A percentile compares a stretch with the other conserved stretches of the same genome.
These are phyloP conservation scores for Tetramorium simillimum DNA, from an alignment of 1,140 invertebrate genomes.

Conservation along the genomic window DNA sequence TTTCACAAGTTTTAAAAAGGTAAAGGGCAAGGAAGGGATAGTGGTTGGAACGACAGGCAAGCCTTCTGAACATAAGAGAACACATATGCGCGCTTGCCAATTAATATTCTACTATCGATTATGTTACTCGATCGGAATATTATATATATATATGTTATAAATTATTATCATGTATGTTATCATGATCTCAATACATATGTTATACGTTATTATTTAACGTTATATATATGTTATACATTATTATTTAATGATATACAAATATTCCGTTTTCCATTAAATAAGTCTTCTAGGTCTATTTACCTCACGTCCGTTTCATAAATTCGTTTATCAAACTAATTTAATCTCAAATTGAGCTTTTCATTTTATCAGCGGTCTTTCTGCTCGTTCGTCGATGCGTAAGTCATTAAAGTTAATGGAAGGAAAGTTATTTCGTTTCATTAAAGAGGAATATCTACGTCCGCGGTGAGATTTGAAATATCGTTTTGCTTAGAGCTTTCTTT, in stretches of 20 bases:
- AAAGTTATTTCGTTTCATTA: neutral
- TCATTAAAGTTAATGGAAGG: conserved; percentile 23
- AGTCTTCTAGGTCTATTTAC: neutral
- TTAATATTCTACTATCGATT: neutral
- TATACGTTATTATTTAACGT: too few relatives aligned
- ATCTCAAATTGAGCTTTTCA: neutral
- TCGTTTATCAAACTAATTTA: neutral
- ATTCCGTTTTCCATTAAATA: neutral
- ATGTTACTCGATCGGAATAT: neutral
- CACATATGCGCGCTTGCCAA: neutral
- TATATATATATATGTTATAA: too few relatives aligned
- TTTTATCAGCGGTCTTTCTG: neutral
- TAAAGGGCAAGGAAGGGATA: neutral
- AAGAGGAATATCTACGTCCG: neutral
- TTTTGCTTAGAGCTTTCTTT: conserved; percentile 14
- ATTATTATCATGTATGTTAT: too few relatives aligned
- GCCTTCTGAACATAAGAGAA: neutral
- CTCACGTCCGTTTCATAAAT: neutral
- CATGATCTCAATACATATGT: too few relatives aligned
- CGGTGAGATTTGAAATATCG: neutral
- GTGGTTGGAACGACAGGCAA: neutral
- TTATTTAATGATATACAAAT: neutral
- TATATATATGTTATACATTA: too few relatives aligned
- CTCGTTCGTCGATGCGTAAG: neutral
- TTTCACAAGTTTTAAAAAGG: neutral